Base-by-base conservation (phyloP, 30 jellyfish, hydroid and myxozoan species). In the Catostylus mosaicus region DNA sequence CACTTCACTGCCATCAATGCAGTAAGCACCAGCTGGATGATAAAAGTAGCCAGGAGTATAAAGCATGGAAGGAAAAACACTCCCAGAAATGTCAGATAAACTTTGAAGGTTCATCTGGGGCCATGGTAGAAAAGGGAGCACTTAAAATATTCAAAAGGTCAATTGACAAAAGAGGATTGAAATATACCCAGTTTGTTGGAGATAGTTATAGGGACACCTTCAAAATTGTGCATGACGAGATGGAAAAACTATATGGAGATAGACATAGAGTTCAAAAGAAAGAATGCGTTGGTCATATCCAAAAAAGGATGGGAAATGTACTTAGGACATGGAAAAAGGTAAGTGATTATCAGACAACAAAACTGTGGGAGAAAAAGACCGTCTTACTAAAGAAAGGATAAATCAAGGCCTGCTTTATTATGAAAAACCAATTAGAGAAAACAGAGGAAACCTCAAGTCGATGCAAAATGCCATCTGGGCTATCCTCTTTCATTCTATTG, bases 1-100 rank as follows among this genome's bases (percentile, higher is more conserved):
- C 69, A 56, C 33, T 64, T 12, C 77, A 64, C 33, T 56, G 69
- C 69, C 69, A 56, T 56, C 19, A 56, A 56, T 56, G 69, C 54
- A 40, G 54, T 40, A 40, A 56, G 69, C 69, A 56, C 24, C 69
- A 56, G 33, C 69, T 19, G 30, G 69, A 56, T 56, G 69, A 56
- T 20, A 56, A 56, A n/a, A 56, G 69, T 20, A 56, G 24, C 33
- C 69, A 56, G 19, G 24, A 19, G 69, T 56, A 56, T 22, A 56
- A 9, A 27, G 7, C 7, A 27, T 56, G 69, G 69, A 27, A 56
- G 19, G 69, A 56, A 56, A 56, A 56, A 56, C 69, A 56, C 33
- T 56, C 69, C 7, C 7, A 9, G 19, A 56, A 19, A 9, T 56
- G 69, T 56, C 69, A 56, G 69, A 56, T 56, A 19, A 56, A 56